Conservation (phyloP, 2,888 invertebrate genomes). For the Ligdia adustata region DNA sequence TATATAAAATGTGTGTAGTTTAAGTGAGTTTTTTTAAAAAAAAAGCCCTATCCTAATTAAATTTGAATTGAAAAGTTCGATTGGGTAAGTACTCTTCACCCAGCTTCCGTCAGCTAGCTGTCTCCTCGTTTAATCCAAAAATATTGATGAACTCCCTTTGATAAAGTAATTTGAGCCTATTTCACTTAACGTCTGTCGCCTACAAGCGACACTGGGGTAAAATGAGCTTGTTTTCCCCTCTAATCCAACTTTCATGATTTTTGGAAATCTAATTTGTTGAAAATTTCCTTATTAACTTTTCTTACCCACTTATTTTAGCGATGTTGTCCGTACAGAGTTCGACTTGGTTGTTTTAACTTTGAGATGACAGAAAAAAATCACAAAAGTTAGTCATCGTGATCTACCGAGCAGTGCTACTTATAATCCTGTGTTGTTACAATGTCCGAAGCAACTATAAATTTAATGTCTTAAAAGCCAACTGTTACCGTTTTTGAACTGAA, state of each 20-base stretch:
- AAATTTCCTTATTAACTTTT: constrained; percentile 8
- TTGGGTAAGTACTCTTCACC: too few relatives aligned
- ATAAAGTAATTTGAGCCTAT: constrained; percentile 4
- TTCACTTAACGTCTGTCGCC: constrained; percentile 8
- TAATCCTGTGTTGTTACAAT: too few relatives aligned
- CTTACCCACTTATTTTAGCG: constrained; percentile 2
- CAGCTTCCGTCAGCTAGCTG: background rate
- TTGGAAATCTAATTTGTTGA: constrained; percentile 9
- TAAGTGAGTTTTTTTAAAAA: too few relatives aligned
- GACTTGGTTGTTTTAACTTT: background rate
- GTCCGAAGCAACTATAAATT: too few relatives aligned
- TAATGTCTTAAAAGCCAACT: constrained; percentile 2
- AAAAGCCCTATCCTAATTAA: too few relatives aligned
- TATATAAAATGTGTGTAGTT: too few relatives aligned
- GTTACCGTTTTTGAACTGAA: constrained; percentile 2
- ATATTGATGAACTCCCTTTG: constrained; percentile 6
- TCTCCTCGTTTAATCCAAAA: background rate
- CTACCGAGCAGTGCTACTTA: too few relatives aligned
- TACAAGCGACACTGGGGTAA: background rate
- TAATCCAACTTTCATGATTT: constrained; percentile 10
- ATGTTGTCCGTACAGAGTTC: constrained; percentile 1
- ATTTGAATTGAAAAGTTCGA: too few relatives aligned
- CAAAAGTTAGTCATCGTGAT: too few relatives aligned
- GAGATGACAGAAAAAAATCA: too few relatives aligned
- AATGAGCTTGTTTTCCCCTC: constrained; percentile 6